Evolutionary conservation across 2,797 vertebrate species (phyloP), one percentile per base, ranked within the genome.

Genomic region (Platalea minor): DNA sequence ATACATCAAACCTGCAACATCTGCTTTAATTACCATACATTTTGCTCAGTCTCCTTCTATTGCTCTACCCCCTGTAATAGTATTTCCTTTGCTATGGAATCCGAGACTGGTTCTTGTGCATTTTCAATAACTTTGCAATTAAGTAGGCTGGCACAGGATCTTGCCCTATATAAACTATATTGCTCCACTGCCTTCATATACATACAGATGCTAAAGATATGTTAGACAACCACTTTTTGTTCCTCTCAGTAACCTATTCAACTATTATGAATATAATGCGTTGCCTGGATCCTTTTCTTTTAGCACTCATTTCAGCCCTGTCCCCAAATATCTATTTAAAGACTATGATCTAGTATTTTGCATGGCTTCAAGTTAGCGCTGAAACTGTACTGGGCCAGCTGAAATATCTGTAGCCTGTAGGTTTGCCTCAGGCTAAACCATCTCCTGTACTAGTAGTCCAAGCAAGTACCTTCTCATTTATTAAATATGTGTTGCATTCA

Each of bases 361-460:
- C 77, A 67, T 12, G 15, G 70, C 68, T 96, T 93, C 87, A 86
- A 83, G 77, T 95, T 67, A 88, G 37, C 3, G 1, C 54, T 92
- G 69, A 88, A 92, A 78, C 35, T 7, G 3, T 64, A 76, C 72
- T 29, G 15, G 37, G 61, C 75, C 79, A 85, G 45, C 68, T 84
- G 85, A 95, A 97, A 70, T 95, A 95, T 39, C 76, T 81, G 46
- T 85, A 93, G 89, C 96, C 96, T 80, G 76, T 57, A 95, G 95
- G 80, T 89, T 86, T 96, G 96, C 96, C 97, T 96, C 77, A 76
- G 96, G 93, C 94, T 92, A 96, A 93, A 87, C 54, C n/a, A 95
- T 93, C 75, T 85, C 86, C 63, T 82, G 67, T 78, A 78, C 39
- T 50, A 88, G 64, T 48, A 95, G 85, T 96, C 93, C 95, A 96